Conservation (phyloP, 1,140 invertebrate genomes). For the Leptestheria dahalacensis region DNA sequence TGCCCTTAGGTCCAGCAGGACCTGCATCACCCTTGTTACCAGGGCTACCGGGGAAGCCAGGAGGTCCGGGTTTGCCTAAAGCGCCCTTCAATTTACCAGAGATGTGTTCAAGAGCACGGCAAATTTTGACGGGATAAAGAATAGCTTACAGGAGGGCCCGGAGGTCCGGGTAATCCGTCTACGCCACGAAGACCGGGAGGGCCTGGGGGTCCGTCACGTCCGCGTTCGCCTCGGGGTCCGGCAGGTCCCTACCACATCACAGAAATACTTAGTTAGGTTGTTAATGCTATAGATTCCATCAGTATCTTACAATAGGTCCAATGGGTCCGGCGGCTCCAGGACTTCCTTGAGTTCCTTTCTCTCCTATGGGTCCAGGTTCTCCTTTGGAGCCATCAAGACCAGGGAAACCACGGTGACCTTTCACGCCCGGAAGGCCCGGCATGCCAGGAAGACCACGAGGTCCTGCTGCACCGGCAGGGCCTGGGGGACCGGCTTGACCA, state of each 20-base stretch:
- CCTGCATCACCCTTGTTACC: slow-evolving; percentile 69
- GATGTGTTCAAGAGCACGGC: background rate
- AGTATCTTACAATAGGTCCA: slow-evolving; percentile 40
- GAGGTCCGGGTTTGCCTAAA: slow-evolving; percentile 59
- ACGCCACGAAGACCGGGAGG: slow-evolving; percentile 55
- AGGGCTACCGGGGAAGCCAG: slow-evolving; percentile 59
- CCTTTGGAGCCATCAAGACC: slow-evolving; percentile 63
- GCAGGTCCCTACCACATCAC: slow-evolving; percentile 43
- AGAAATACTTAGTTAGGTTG: background rate
- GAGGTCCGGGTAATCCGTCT: slow-evolving; percentile 56
- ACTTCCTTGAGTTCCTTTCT: slow-evolving; percentile 49
- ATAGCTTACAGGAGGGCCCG: slow-evolving; percentile 46
- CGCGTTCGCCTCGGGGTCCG: slow-evolving; percentile 65
- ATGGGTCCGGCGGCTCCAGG: slow-evolving; percentile 46
- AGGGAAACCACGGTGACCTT: slow-evolving; percentile 49
- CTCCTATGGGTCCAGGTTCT: slow-evolving; percentile 48
- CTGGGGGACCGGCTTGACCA: slow-evolving; percentile 40
- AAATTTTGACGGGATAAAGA: background rate
- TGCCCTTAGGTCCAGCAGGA: slow-evolving; percentile 54
- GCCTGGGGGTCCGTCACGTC: slow-evolving; percentile 59
- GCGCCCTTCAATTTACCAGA: slow-evolving; percentile 46
- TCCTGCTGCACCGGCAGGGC: slow-evolving; percentile 48
- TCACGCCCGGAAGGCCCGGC: slow-evolving; percentile 36
- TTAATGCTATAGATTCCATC: background rate
- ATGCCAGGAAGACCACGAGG: slow-evolving; percentile 54